phyloP scores from a whole-genome alignment of 2,888 invertebrate species.

The Oligia strigilis region DNA sequence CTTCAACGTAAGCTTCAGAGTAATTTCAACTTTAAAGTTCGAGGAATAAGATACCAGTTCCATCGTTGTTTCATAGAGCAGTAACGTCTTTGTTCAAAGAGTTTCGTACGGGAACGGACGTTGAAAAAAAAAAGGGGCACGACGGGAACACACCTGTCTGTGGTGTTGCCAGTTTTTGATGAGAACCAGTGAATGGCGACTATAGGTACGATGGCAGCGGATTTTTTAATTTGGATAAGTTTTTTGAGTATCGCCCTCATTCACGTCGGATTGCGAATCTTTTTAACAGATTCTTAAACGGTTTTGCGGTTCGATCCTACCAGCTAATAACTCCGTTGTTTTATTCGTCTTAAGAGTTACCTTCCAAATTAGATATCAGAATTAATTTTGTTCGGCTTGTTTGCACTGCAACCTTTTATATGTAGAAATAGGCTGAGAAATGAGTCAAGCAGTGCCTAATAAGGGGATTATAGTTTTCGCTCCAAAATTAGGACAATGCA shows the following conservation, averaged over 20 bases:
- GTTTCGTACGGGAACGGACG: conserved; percentile 86
- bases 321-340: conserved; percentile 13
- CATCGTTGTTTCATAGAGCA: conserved; percentile 38
- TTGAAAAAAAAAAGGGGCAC: conserved; percentile 89
- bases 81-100: conserved; percentile 71
- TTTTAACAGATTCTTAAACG: conserved; percentile 43
- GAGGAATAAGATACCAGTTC: conserved; percentile 57
- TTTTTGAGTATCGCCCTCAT: conserved; percentile 48
- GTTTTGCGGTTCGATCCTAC: conserved; percentile 8
- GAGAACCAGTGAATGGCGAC: conserved; percentile 87
- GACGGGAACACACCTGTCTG: conserved; percentile 90
- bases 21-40: conserved; percentile 70
- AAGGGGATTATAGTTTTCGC: conserved; percentile 49
- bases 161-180: conserved; percentile 90
- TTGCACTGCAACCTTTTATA: conserved; percentile 26
- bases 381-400: conserved; percentile 22
- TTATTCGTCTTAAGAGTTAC: conserved; percentile 16
- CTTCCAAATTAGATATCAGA: conserved; percentile 37
- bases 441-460: conserved; percentile 51
- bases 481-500: conserved; percentile 48
- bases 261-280: conserved; percentile 48
- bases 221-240: conserved; percentile 78
- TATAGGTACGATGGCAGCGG: conserved; percentile 77
- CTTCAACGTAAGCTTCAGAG: conserved; percentile 63
- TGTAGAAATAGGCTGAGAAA: conserved; percentile 34